These are phyloP conservation scores for Cremastinae sp. DNA, from an alignment of 2,888 invertebrate genomes.

Conservation along the genomic window DNA sequence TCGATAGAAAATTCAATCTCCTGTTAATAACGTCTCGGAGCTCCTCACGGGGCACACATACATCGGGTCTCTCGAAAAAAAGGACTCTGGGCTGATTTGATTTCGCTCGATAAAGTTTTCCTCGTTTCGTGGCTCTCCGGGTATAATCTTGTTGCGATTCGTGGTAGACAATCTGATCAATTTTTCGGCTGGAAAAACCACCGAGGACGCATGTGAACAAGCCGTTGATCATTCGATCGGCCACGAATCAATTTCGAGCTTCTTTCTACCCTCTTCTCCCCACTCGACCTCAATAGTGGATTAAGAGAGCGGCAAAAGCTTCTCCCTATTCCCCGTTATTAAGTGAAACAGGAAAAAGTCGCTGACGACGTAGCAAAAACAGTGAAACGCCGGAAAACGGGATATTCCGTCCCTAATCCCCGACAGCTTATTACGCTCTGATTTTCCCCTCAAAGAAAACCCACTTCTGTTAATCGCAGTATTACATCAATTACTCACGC, in stretches of 20 bases:
- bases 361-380: slow-evolving; percentile 37
- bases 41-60: no score
- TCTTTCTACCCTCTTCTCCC: slow-evolving; percentile 1
- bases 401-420: slow-evolving; percentile 27
- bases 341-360: slow-evolving; percentile 24
- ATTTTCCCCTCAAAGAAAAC: slow-evolving; percentile 18
- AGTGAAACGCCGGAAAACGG: slow-evolving; percentile 4
- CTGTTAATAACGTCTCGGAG: no score
- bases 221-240: slow-evolving; percentile 25
- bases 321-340: slow-evolving; percentile 16
- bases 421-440: slow-evolving; percentile 31
- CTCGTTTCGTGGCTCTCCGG: slow-evolving; percentile 27
- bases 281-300: slow-evolving; percentile 29
- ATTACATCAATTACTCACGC: no score
- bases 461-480: no score
- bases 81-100: no score
- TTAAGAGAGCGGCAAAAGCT: slow-evolving; percentile 28
- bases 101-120: slow-evolving; percentile 14
- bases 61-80: no score
- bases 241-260: slow-evolving; percentile 19
- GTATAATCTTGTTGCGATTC: slow-evolving; percentile 27
- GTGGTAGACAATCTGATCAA: slow-evolving; percentile 34
- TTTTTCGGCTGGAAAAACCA: slow-evolving; percentile 17
- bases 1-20: no score
- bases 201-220: not conserved